Evolutionary conservation across 2,113 vertebrate genomes (phyloP).

Genomic region (Stigmatopora nigra): DNA sequence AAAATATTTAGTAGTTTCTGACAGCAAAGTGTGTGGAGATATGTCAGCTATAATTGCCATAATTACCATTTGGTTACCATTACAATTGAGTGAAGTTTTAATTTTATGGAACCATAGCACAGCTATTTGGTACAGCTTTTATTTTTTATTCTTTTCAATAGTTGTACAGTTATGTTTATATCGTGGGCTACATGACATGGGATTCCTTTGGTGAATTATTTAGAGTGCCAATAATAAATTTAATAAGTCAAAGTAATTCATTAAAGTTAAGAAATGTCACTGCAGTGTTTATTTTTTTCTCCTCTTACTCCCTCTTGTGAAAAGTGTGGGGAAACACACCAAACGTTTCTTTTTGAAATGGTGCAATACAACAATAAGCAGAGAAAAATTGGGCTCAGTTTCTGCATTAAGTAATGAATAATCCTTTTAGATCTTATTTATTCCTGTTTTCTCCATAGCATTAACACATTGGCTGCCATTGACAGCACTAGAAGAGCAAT

Average conservation of each 20-base stretch:
- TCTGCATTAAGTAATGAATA: neutral
- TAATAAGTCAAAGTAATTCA: constrained; percentile 2
- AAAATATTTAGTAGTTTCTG: constrained; percentile 40
- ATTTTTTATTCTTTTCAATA: neutral
- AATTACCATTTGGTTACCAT: neutral
- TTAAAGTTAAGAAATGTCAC: constrained; percentile 11
- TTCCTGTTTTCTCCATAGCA: neutral
- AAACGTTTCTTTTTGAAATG: neutral
- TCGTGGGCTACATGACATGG: constrained; percentile 19
- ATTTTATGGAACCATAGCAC: neutral
- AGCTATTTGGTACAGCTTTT: constrained; percentile 3
- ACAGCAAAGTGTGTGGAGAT: constrained; percentile 13
- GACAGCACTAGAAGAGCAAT: too few species aligned
- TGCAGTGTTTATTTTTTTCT: constrained; percentile 13
- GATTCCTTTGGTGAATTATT: constrained; percentile 30
- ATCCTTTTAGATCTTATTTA: neutral
- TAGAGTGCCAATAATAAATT: constrained; percentile 15
- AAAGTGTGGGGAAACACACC: constrained; percentile 39
- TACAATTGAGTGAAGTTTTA: constrained; percentile 3
- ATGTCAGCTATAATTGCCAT: constrained; percentile 11
- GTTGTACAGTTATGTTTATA: constrained; percentile 9
- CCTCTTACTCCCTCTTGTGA: constrained; percentile 64
- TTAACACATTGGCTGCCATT: too few species aligned
- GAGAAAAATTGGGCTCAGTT: neutral
- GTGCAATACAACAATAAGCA: neutral